Conservation (phyloP, 2,888 invertebrate genomes). For the Mythimna albipuncta region DNA sequence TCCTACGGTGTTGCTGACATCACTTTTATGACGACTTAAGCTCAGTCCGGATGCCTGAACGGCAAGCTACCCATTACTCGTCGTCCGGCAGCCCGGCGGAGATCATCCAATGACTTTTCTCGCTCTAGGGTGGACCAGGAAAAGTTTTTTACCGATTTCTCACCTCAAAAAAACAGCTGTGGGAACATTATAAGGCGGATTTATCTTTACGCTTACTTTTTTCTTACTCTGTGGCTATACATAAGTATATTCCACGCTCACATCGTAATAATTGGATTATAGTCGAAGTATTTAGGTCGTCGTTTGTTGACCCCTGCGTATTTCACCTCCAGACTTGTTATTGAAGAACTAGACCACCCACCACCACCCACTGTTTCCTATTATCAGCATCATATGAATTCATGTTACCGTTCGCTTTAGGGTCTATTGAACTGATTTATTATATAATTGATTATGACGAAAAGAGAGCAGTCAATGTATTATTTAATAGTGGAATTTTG, state of each 20-base stretch:
- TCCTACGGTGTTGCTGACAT: too few species aligned
- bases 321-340: conserved; percentile 77
- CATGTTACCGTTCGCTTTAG: conserved; percentile 9
- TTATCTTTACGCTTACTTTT: neutral
- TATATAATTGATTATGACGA: conserved; percentile 9
- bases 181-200: too few species aligned
- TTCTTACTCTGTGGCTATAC: conserved; percentile 18
- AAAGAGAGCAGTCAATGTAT: conserved; percentile 2
- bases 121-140: too few species aligned
- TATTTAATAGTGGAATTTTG: neutral
- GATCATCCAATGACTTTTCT: too few species aligned
- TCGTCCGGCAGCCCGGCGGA: too few species aligned
- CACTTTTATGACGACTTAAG: too few species aligned
- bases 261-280: conserved; percentile 81
- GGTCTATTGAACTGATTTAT: conserved; percentile 28
- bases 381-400: conserved; percentile 37
- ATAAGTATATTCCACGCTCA: conserved; percentile 68
- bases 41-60: too few species aligned
- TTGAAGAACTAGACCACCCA: conserved; percentile 68
- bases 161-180: too few species aligned
- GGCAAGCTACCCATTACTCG: too few species aligned
- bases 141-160: too few species aligned
- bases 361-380: conserved; percentile 66
- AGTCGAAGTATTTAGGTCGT: conserved; percentile 82
- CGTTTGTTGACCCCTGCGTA: conserved; percentile 79